phyloP scores from a whole-genome alignment of 92 coral and sea anemone species.

The Pocillopora grandis region DNA sequence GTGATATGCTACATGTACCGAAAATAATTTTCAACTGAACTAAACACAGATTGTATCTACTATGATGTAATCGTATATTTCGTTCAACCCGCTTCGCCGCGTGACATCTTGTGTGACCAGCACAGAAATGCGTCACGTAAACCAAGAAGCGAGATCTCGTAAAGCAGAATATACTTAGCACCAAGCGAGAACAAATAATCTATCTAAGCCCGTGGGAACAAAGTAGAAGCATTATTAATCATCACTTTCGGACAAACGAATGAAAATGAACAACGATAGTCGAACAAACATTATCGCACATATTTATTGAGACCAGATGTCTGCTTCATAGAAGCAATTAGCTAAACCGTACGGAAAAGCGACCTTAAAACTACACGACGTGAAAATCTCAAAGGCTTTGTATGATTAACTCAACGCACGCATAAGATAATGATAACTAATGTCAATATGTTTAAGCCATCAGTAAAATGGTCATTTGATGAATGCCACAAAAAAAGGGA shows the following conservation, averaged over 20 bases:
- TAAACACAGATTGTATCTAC: background rate
- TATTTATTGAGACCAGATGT: background rate
- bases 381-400: background rate
- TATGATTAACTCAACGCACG: slow-evolving; percentile 18
- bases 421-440: background rate
- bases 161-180: background rate
- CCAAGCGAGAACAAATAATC: background rate
- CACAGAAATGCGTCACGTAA: slow-evolving; percentile 31
- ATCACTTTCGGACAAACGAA: background rate
- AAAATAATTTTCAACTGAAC: no score
- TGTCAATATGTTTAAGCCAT: background rate
- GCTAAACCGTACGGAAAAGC: background rate
- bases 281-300: background rate
- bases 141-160: background rate
- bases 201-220: background rate
- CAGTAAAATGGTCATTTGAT: background rate
- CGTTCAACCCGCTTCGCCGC: background rate
- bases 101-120: slow-evolving; percentile 30
- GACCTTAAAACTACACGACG: background rate
- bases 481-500: background rate
- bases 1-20: no score
- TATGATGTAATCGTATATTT: background rate
- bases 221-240: no score
- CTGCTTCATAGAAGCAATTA: slow-evolving; percentile 31
- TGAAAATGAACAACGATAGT: background rate